A percentile compares a stretch with the other conserved stretches of the same genome.
Conservation (phyloP, 2,113 vertebrate species). For the Pseudorhombus dupliciocellatus region DNA sequence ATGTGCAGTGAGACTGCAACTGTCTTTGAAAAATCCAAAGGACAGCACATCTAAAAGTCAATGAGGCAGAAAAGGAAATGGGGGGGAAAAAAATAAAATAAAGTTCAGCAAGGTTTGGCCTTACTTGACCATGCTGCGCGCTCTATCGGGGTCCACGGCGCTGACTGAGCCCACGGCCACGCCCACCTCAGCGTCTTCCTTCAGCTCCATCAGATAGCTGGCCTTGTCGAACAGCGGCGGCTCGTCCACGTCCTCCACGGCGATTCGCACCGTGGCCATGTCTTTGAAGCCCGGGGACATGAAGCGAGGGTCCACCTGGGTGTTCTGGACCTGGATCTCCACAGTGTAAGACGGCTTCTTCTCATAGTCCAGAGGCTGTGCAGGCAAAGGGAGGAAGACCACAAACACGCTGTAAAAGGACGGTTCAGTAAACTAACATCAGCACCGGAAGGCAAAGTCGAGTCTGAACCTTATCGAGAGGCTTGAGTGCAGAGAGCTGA, state of each 20-base stretch:
- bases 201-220: constrained; percentile 89
- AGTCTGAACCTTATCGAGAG: neutral
- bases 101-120: constrained; percentile 20
- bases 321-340: constrained; percentile 92
- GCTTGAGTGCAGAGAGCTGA: too few species aligned
- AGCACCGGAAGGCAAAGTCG: neutral
- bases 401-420: neutral
- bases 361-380: constrained; percentile 91
- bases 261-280: constrained; percentile 85
- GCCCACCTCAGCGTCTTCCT: constrained; percentile 88
- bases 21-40: neutral
- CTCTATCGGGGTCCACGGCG: constrained; percentile 89
- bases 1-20: neutral
- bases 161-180: constrained; percentile 85
- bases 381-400: neutral
- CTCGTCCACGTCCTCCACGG: constrained; percentile 93
- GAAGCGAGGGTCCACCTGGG: constrained; percentile 85
- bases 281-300: constrained; percentile 85
- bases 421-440: neutral
- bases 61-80: neutral
- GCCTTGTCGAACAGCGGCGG: constrained; percentile 89
- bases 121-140: constrained; percentile 89
- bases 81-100: neutral
- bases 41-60: neutral
- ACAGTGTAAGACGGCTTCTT: constrained; percentile 89